Evolutionary conservation across 2,888 invertebrate genomes (phyloP).

Genomic region (Aelia acuminata): DNA sequence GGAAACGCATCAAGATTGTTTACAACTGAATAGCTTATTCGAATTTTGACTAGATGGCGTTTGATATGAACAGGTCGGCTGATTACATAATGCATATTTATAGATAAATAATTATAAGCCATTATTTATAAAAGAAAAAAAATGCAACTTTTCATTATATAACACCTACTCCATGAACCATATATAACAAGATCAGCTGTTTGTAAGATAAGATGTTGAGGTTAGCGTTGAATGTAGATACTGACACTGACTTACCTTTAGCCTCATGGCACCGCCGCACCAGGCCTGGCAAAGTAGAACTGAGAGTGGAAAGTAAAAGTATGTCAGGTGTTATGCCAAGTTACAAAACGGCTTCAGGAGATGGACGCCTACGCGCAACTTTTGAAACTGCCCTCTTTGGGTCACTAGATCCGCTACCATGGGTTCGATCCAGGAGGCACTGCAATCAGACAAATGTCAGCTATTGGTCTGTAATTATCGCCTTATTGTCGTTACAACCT

Average conservation of each 20-base stretch:
- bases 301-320: constrained; percentile 54
- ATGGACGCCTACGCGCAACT: constrained; percentile 52
- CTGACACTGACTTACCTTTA: neutral
- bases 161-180: neutral
- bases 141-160: neutral
- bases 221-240: neutral
- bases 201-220: neutral
- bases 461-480: neutral
- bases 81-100: neutral
- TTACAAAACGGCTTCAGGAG: constrained; percentile 46
- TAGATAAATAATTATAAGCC: neutral
- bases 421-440: neutral
- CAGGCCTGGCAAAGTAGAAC: neutral
- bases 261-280: neutral
- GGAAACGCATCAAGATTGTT: neutral
- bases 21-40: neutral
- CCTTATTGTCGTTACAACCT: neutral
- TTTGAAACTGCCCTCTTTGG: constrained; percentile 42
- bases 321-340: constrained; percentile 55
- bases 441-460: neutral
- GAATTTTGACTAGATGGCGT: neutral
- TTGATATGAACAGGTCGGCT: neutral
- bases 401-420: constrained; percentile 14
- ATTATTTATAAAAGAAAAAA: no score
- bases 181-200: neutral